These are phyloP conservation scores for Neodontobutis hainanensis DNA, from an alignment of 2,113 vertebrate species.

Conservation along the genomic window DNA sequence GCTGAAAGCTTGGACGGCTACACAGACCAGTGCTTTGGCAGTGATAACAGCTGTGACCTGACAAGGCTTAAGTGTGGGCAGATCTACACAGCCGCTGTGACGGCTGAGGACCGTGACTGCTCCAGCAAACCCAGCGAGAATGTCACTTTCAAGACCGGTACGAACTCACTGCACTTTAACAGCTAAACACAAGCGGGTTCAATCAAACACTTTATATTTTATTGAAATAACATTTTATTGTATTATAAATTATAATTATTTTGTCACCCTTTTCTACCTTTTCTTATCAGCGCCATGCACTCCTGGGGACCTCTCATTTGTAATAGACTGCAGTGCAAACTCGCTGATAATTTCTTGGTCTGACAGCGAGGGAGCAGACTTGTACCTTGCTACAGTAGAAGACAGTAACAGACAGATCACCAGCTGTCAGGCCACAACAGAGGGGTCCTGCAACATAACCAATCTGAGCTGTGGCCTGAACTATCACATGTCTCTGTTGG, in stretches of 20 bases:
- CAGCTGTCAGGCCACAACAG: conserved; percentile 61
- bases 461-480: conserved; percentile 72
- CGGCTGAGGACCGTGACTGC: conserved; percentile 68
- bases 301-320: conserved; percentile 51
- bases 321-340: conserved; percentile 61
- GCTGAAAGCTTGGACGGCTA: conserved; percentile 55
- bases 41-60: conserved; percentile 65
- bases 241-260: too few species aligned
- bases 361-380: conserved; percentile 67
- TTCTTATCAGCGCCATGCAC: conserved; percentile 73
- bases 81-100: conserved; percentile 68
- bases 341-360: conserved; percentile 71
- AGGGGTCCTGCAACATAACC: conserved; percentile 66
- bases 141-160: conserved; percentile 73
- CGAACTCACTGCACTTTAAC: neutral
- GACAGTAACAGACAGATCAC: conserved; percentile 65
- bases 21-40: conserved; percentile 51
- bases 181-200: neutral
- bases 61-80: conserved; percentile 70
- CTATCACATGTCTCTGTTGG: conserved; percentile 71
- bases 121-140: conserved; percentile 60
- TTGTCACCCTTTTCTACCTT: conserved; percentile 1
- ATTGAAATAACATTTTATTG: too few species aligned
- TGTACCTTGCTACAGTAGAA: conserved; percentile 66
- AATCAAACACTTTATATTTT: neutral